Conservation (phyloP, 2,797 vertebrate species). For the Spinibarbus caldwelli region DNA sequence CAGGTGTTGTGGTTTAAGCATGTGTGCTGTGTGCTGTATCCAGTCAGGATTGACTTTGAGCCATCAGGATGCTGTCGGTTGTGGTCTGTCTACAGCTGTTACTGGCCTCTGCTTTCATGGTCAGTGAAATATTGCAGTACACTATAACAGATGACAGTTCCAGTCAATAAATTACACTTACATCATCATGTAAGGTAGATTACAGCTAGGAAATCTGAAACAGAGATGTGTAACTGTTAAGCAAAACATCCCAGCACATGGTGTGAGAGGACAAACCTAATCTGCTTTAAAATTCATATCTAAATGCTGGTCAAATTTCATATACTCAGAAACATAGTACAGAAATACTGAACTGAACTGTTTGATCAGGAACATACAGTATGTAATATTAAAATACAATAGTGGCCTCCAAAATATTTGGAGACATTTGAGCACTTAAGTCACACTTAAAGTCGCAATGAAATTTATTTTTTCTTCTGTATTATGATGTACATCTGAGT, state of each 20-base stretch:
- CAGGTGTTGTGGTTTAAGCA: neutral
- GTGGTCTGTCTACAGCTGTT: slow-evolving; percentile 74
- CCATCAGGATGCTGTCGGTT: slow-evolving; percentile 67
- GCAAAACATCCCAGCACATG: neutral
- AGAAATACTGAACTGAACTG: neutral
- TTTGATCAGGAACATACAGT: neutral
- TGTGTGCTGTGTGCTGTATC: slow-evolving; percentile 28
- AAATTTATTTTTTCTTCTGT: neutral
- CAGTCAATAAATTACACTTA: neutral
- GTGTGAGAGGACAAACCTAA: neutral
- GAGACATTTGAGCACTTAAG: neutral
- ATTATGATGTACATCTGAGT: neutral
- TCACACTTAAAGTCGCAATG: neutral
- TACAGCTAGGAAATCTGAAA: neutral
- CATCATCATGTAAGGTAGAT: neutral
- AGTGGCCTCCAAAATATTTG: neutral
- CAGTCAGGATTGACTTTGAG: slow-evolving; percentile 47
- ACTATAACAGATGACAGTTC: neutral
- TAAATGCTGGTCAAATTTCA: neutral
- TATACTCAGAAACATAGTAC: neutral
- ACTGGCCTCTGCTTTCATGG: slow-evolving; percentile 70
- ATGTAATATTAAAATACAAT: neutral
- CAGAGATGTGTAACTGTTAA: neutral
- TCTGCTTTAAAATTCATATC: neutral
- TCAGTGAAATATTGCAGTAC: slow-evolving; percentile 63